Evolutionary conservation across 2,888 invertebrate species (phyloP), one percentile per base, ranked within the genome.

Genomic region (Melipona beecheii): DNA sequence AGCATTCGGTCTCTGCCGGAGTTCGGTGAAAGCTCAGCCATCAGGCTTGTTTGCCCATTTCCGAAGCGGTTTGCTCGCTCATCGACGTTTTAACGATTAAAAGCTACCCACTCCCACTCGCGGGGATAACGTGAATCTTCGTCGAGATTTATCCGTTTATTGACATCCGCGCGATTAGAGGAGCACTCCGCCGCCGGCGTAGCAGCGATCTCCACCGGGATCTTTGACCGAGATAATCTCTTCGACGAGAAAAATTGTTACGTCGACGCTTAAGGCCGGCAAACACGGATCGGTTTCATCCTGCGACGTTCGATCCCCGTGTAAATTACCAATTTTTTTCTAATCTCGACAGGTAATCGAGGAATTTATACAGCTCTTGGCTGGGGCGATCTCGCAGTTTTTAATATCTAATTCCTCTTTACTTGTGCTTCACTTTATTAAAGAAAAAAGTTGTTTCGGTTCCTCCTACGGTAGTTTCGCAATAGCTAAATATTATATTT

Each of bases 31-130:
- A 68, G 52, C 56, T 66, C 52, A 66, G 17, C 68, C 73, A 68
- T 81, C 80, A 74, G 56, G 73, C 56, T 73, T 81, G 81, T 81
- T 81, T 81, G 80, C 73, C 80, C 80, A 79, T 73, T 81, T 79
- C 73, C 81, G 73, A 56, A 56, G 52, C 56, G 80, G 80, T 69
- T 79, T 70, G 64, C 73, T 80, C 78, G 50, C 69, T 73, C 73
- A 74, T 81, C 81, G 81, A 79, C 81, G 80, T 81, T 81, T 81
- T 58, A 81, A 73, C 81, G 81, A 81, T 81, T 81, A 81, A 81
- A 80, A 54, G 75, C 69, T 27, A 27, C 56, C 68, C 60, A 27
- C 27, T 31, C 17, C 79, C 4, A 13, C 60, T 49, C 9, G 49
- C 24, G 27, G 72, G 17, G 19, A 52, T n/a, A 72, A 62, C 80